phyloP scores from a whole-genome alignment of 2,888 invertebrate species.

The Tinea trinotella region DNA sequence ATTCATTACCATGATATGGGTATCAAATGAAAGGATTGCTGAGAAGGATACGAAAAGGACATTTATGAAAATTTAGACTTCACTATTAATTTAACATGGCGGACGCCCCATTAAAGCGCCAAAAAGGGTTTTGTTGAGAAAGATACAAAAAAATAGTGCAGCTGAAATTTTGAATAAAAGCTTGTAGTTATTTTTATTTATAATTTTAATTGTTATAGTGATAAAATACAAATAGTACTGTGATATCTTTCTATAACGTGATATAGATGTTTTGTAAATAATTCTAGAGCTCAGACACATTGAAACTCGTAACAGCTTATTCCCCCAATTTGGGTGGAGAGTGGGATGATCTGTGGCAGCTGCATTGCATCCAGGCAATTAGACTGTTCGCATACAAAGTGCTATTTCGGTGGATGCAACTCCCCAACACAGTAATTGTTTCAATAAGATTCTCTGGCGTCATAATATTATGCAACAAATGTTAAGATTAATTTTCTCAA shows the following conservation, averaged over 20 bases:
- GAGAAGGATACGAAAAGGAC: too few relatives aligned
- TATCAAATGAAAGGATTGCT: too few relatives aligned
- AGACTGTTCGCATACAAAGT: conserved; percentile 55
- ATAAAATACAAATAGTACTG: not conserved
- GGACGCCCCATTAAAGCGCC: too few relatives aligned
- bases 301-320: conserved; percentile 7
- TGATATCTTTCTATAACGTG: not conserved
- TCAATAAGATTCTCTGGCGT: conserved; percentile 53
- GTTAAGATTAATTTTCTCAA: not conserved
- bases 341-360: conserved; percentile 3
- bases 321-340: conserved; percentile 8
- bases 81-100: too few relatives aligned
- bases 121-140: too few relatives aligned
- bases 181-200: too few relatives aligned
- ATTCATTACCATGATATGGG: too few relatives aligned
- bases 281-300: not conserved
- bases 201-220: too few relatives aligned
- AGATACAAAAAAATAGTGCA: too few relatives aligned
- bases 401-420: conserved; percentile 44
- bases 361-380: conserved; percentile 32
- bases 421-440: conserved; percentile 52
- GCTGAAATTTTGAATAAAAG: too few relatives aligned
- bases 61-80: too few relatives aligned
- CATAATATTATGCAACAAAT: conserved; percentile 27
- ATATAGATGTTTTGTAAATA: not conserved